Conservation (phyloP, 1,140 invertebrate species). For the Augochlora pura region DNA sequence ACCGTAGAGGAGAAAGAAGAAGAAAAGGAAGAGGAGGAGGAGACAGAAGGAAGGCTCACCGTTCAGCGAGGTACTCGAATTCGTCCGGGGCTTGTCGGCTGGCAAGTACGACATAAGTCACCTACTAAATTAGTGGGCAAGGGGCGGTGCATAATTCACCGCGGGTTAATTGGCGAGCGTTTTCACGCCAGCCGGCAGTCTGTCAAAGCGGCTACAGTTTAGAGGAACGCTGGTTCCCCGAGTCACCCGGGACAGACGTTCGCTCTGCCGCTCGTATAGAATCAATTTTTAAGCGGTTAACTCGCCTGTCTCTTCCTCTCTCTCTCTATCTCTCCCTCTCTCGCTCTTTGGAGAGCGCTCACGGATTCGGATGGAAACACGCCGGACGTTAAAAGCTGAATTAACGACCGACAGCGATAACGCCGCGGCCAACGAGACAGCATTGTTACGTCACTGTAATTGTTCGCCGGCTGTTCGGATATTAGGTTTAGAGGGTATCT, state of each 20-base stretch:
- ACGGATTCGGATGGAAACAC: conserved; percentile 20
- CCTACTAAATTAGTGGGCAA: conserved; percentile 77
- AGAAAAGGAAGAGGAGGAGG: conserved; percentile 3
- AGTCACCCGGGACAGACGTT: conserved; percentile 3
- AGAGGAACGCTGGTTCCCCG: conserved; percentile 17
- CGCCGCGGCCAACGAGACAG: background rate
- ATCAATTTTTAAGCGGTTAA: conserved; percentile 51
- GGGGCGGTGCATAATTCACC: conserved; percentile 77
- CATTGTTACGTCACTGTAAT: conserved; percentile 32
- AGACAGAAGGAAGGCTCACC: conserved; percentile 6
- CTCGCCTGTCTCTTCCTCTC: background rate
- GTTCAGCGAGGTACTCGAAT: conserved; percentile 62
- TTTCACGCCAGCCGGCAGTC: conserved; percentile 77
- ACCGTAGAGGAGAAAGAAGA: background rate
- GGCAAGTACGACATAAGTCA: conserved; percentile 77
- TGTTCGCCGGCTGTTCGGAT: conserved; percentile 1
- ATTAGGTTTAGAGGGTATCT: conserved; percentile 3
- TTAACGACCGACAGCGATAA: conserved; percentile 36
- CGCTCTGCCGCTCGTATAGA: conserved; percentile 9
- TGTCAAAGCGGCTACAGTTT: conserved; percentile 74
- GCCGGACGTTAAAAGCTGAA: conserved; percentile 19
- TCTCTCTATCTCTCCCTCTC: background rate
- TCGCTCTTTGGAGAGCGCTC: no score
- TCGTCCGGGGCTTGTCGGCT: conserved; percentile 65
- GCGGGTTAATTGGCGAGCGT: conserved; percentile 78